Percentiles rank a stretch among this genome's conserved stretches.
Evolutionary conservation across 2,888 invertebrate genomes (phyloP).

Genomic region (Apoda limacodes): DNA sequence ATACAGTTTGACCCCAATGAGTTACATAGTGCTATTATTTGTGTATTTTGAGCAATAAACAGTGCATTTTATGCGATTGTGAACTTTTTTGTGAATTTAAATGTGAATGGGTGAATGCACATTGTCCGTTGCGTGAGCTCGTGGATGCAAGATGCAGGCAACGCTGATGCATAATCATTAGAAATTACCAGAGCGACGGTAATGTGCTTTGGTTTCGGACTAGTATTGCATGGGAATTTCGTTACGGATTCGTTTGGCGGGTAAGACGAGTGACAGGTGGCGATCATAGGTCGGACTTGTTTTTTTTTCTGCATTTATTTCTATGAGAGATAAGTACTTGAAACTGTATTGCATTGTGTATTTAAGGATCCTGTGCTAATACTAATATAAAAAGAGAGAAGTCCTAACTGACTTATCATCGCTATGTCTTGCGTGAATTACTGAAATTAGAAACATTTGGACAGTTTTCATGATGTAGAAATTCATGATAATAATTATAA

Average conservation of each 20-base stretch:
- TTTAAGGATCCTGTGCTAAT: no score
- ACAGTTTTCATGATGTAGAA: no score
- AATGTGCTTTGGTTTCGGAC: conserved; percentile 28
- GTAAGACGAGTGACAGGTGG: conserved; percentile 51
- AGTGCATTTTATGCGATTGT: conserved; percentile 67
- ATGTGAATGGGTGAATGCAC: conserved; percentile 60
- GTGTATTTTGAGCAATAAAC: conserved; percentile 70
- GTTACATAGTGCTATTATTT: conserved; percentile 55
- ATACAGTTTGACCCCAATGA: conserved; percentile 60
- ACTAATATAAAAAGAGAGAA: no score
- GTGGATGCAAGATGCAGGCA: conserved; percentile 60
- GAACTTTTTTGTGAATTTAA: conserved; percentile 43
- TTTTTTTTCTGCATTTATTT: no score
- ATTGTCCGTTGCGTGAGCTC: conserved; percentile 68
- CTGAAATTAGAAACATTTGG: no score
- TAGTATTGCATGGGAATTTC: conserved; percentile 46
- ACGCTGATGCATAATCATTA: conserved; percentile 62
- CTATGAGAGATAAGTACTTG: no score
- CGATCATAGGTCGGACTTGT: conserved; percentile 19
- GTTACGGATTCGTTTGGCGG: conserved; percentile 42
- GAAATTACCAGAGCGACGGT: conserved; percentile 50
- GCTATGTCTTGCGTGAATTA: no score
- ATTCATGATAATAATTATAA: no score
- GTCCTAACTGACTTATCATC: no score
- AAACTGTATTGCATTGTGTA: no score